Evolutionary conservation across 2,797 vertebrate genomes (phyloP), one percentile per base, ranked within the genome.

Genomic region (Linurgus olivaceus): DNA sequence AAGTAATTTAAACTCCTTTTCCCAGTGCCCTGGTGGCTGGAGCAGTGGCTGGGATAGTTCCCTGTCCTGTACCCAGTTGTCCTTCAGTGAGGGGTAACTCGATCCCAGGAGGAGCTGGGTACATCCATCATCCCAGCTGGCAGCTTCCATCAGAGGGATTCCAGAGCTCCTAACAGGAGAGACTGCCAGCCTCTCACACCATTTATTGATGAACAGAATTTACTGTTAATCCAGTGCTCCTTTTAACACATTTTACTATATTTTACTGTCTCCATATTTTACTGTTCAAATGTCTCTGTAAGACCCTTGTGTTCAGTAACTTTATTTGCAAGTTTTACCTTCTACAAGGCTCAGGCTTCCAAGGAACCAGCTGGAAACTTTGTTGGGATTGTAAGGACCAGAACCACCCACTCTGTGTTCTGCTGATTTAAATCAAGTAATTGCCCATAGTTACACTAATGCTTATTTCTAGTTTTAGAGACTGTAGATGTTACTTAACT

Each of bases 71-170:
- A 1, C 37, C 4, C 31, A 13, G 24, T 2, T 48, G 79, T 26
- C 47, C 55, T 38, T 29, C 67, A 45, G 57, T 1, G 28, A 6
- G 13, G 50, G 16, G 80, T 33, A 29, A 38, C 71, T 23, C 0
- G 15, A 28, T 52, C 7, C 28, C 9, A 0, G 18, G 4, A 1
- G 1, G 57, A 6, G 80, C 84, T 28, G 70, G 33, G 3, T 3
- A 12, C 38, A n/a, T 40, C 11, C 63, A 26, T 3, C 24, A 7
- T 6, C 4, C 37, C n/a, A 11, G 24, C 24, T 37, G 68, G 54
- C 38, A 62, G 65, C 67, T 45, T 23, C 8, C 17, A 7, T 21
- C 50, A 11, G 9, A 12, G 10, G 40, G 38, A 7, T 10, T 21
- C 35, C 91, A 70, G 63, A 10, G 21, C 42, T 25, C 12, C 33